These are phyloP conservation scores for Xyliphius kryptos DNA, from an alignment of 2,113 vertebrate genomes.

Conservation along the genomic window DNA sequence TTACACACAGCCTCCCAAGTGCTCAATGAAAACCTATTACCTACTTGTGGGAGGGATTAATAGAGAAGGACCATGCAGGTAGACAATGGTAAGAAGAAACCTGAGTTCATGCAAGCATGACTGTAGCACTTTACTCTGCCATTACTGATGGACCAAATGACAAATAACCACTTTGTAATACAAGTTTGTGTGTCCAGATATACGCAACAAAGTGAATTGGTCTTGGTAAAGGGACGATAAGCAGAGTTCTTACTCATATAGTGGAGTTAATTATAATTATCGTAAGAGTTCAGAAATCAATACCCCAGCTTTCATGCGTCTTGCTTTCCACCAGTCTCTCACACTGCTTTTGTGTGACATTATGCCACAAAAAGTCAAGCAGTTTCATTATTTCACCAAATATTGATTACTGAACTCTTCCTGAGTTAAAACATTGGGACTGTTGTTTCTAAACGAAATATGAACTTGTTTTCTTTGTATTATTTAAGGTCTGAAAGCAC, in stretches of 20 bases:
- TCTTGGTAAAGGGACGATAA: constrained; percentile 18
- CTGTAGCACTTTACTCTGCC: constrained; percentile 30
- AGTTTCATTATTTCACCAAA: too few relatives aligned
- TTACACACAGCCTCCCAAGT: constrained; percentile 52
- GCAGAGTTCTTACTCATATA: constrained; percentile 18
- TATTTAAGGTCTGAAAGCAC: too few relatives aligned
- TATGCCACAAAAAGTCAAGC: too few relatives aligned
- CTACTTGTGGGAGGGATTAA: constrained; percentile 53
- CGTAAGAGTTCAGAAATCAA: too few relatives aligned
- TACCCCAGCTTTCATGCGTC: too few relatives aligned
- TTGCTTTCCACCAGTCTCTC: too few relatives aligned
- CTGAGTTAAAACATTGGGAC: too few relatives aligned
- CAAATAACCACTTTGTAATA: constrained; percentile 36
- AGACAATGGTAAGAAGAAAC: constrained; percentile 38
- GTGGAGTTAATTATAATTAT: too few relatives aligned
- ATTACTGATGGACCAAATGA: constrained; percentile 38
- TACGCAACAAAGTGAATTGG: neutral
- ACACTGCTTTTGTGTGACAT: too few relatives aligned
- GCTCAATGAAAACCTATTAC: constrained; percentile 58
- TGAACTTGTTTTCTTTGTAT: too few relatives aligned
- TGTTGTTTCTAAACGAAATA: too few relatives aligned
- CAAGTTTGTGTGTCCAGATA: constrained; percentile 25
- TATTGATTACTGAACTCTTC: too few relatives aligned
- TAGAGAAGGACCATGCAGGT: constrained; percentile 56
- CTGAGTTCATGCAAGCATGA: constrained; percentile 49